Base-by-base conservation (phyloP, 2,797 vertebrate genomes). In the Pangasius sanitwongsei region DNA sequence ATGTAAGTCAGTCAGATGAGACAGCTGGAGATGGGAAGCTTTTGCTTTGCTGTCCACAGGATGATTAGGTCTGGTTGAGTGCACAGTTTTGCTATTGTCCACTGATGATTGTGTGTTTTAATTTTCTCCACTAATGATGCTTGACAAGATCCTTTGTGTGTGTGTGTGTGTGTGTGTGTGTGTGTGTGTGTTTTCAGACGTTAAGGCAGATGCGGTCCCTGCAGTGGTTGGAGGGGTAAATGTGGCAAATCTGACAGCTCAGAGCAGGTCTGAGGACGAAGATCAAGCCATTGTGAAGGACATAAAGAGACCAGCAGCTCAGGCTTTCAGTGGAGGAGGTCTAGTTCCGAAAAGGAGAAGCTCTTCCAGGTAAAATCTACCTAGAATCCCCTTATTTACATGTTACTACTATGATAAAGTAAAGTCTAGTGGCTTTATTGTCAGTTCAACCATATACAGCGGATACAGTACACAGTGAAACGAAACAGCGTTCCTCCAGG, bases 221-320 rank as follows among this genome's bases (percentile, higher is more conserved):
- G 84, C 96, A 70, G 83, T 94, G 88, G 96, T 95, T 87, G 95
- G 95, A 67, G 96, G 95, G 72, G 93, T 97, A 89, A 94, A 97
- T 83, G 96, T 97, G 92, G 97, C 96, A 13, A 96, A 95, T 20
- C 93, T 96, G 87, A 96, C 97, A 89, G 93, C 91, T 70, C 96
- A 96, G 91, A 98, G 97, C 92, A 97, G 98, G 87, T 98, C 98
- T 1, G 98, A 99, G 92, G 98, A 98, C 77, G 98, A 99, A 89
- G 98, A 98, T 20, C 95, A 97, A 41, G 95, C 96, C 0, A 97
- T 96, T 25, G 95, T 97, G 85, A 99, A 97, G 93, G 96, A 96
- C 86, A 85, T 96, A 57, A 97, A 98, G 92, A 96, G 97, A 92
- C 96, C 96, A 11, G 95, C 96, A n/a, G 93, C 96, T 3, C 97